These are phyloP conservation scores for Passer montanus DNA, from an alignment of 2,113 vertebrate species.

Conservation along the genomic window DNA sequence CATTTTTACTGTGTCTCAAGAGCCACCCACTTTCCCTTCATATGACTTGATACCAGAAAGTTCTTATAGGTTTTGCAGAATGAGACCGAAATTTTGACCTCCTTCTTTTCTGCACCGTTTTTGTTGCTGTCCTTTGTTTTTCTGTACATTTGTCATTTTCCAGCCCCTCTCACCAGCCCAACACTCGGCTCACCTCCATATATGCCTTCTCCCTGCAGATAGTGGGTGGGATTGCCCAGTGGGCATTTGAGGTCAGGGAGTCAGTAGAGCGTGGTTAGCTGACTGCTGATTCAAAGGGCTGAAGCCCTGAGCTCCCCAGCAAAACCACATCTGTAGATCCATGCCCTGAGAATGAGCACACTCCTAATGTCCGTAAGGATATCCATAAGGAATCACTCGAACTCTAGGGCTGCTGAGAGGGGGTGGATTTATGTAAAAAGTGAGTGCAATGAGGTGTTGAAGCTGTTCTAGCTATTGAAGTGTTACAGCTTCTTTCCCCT, in stretches of 20 bases:
- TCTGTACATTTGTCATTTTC: background rate
- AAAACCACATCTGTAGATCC: background rate
- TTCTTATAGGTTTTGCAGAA: background rate
- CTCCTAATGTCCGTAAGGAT: background rate
- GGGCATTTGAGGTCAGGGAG: background rate
- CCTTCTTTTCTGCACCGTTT: background rate
- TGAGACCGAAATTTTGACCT: background rate
- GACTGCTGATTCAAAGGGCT: background rate
- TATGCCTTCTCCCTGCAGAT: background rate
- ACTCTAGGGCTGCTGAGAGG: background rate
- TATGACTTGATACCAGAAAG: background rate
- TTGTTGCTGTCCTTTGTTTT: background rate
- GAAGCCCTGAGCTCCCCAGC: background rate
- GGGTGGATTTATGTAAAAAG: background rate
- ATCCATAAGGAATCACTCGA: rapidly evolving
- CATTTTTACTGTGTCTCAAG: slow-evolving; percentile 48
- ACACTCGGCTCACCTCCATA: background rate
- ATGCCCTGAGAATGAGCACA: background rate
- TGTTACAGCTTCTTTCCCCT: background rate
- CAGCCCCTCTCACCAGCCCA: background rate
- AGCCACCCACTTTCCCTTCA: slow-evolving; percentile 45
- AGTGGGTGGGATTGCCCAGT: background rate
- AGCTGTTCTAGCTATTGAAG: background rate
- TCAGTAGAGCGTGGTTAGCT: background rate
- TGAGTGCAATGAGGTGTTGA: background rate